Percentiles rank a stretch among this genome's conserved stretches.
These are phyloP conservation scores for Eupeodes latifasciatus DNA, from an alignment of 2,888 invertebrate genomes.

Conservation along the genomic window DNA sequence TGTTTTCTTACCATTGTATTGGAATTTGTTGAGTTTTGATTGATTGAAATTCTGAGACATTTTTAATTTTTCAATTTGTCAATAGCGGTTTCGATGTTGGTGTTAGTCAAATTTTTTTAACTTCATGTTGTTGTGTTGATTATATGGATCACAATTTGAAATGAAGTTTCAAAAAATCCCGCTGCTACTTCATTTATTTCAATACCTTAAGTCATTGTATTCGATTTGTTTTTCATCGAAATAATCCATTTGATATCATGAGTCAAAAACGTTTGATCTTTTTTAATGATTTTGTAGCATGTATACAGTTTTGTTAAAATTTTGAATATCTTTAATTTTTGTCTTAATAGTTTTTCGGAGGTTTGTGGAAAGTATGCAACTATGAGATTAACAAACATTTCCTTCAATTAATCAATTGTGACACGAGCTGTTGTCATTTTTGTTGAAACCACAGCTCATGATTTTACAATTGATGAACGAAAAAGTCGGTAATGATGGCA, in stretches of 20 bases:
- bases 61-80: neutral
- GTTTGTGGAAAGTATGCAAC: neutral
- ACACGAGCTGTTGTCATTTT: too few relatives aligned
- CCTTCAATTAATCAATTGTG: too few relatives aligned
- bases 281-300: neutral
- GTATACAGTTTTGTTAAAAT: neutral
- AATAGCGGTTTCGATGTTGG: neutral
- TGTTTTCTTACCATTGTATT: too few relatives aligned
- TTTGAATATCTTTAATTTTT: neutral
- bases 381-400: too few relatives aligned
- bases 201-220: neutral
- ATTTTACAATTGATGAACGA: too few relatives aligned
- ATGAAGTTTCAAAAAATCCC: neutral
- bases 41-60: too few relatives aligned
- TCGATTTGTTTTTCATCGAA: neutral
- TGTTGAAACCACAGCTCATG: too few relatives aligned
- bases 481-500: too few relatives aligned
- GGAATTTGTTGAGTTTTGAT: too few relatives aligned
- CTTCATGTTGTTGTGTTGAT: neutral
- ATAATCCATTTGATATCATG: neutral
- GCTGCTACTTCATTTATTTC: neutral
- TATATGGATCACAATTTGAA: neutral
- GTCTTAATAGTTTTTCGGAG: constrained; percentile 1
- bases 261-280: neutral
- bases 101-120: too few relatives aligned